Evolutionary conservation across 2,797 vertebrate genomes (phyloP).

Genomic region (Garrulus glandarius): DNA sequence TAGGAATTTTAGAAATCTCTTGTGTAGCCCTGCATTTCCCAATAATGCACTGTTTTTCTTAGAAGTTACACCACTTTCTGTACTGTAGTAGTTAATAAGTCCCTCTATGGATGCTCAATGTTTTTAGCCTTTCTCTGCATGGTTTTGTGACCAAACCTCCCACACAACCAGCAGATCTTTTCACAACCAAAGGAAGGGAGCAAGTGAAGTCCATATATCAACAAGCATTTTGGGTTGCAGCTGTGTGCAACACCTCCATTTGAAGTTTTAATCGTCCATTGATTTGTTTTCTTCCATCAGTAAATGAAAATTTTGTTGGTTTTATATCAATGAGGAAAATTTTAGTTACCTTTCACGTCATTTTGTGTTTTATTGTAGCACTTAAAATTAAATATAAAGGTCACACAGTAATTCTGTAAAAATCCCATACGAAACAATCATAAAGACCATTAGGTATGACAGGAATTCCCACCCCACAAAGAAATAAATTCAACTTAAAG

Average conservation of each 20-base stretch:
- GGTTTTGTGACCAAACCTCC: neutral
- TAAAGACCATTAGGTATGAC: neutral
- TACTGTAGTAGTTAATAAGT: neutral
- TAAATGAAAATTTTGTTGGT: neutral
- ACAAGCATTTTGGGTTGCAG: neutral
- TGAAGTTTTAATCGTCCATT: neutral
- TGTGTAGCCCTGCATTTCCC: neutral
- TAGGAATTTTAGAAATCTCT: neutral
- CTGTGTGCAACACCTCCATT: neutral
- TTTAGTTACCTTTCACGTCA: neutral
- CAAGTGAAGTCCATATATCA: neutral
- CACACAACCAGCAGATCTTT: neutral
- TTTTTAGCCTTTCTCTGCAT: neutral
- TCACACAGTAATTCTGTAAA: neutral
- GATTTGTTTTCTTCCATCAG: neutral
- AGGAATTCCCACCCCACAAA: neutral
- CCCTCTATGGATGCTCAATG: accelerated
- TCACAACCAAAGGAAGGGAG: neutral
- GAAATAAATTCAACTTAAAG: neutral
- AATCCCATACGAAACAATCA: neutral
- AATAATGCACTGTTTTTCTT: neutral
- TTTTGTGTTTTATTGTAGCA: neutral
- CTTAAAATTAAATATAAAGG: neutral
- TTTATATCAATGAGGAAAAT: neutral
- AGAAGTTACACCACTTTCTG: neutral